phyloP scores from a whole-genome alignment of 2,797 vertebrate genomes.

The Danio aesculapii region DNA sequence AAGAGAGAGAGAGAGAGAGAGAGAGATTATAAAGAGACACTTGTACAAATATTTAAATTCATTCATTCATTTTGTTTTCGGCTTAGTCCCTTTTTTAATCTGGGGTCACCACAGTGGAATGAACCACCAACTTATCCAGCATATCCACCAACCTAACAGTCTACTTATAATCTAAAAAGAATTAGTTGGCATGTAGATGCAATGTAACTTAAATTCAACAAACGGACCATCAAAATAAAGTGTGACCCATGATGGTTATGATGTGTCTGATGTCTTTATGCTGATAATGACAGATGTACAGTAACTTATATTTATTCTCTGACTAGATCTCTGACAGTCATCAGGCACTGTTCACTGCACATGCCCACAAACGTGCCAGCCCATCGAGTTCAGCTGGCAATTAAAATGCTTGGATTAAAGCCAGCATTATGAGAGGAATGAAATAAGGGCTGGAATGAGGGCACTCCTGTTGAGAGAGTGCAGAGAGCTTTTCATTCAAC shows the following conservation, averaged over 20 bases:
- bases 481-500: slow-evolving; percentile 7
- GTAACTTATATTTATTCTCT: slow-evolving; percentile 4
- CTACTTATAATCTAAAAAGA: no score
- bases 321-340: background rate
- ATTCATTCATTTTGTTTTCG: no score
- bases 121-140: no score
- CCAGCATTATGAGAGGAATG: background rate
- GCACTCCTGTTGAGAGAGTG: background rate
- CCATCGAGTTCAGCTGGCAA: slow-evolving; percentile 21
- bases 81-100: no score
- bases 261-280: background rate
- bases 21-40: no score
- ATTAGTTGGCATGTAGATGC: no score
- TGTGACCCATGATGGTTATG: background rate
- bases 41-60: no score
- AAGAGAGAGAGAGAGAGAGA: no score
- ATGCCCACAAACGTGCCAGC: slow-evolving; percentile 5
- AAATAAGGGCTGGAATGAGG: background rate
- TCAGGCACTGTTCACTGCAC: slow-evolving; percentile 8
- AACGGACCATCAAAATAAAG: no score
- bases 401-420: slow-evolving; percentile 30
- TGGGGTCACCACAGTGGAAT: no score
- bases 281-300: slow-evolving; percentile 10
- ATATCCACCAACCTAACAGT: no score
- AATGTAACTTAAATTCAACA: no score